These are phyloP conservation scores for Diadromus collaris DNA, from an alignment of 2,888 invertebrate genomes.

Conservation along the genomic window DNA sequence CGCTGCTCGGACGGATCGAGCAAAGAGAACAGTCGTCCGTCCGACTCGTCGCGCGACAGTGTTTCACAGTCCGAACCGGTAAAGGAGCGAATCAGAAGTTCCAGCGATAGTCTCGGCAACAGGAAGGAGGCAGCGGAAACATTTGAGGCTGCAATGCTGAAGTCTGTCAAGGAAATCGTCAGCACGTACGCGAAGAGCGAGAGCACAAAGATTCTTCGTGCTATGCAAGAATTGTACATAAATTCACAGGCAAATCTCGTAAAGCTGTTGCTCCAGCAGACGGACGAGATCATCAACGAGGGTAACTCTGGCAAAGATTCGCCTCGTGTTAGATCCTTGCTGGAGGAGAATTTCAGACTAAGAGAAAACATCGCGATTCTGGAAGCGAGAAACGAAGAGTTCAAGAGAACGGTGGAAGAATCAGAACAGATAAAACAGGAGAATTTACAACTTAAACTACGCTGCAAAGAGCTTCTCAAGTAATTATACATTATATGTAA, in stretches of 20 bases:
- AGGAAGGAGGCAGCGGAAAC: slow-evolving; percentile 66
- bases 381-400: slow-evolving; percentile 68
- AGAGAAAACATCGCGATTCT: slow-evolving; percentile 70
- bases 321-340: slow-evolving; percentile 53
- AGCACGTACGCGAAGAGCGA: slow-evolving; percentile 74
- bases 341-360: slow-evolving; percentile 70
- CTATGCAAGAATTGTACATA: slow-evolving; percentile 73
- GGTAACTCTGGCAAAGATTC: slow-evolving; percentile 63
- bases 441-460: slow-evolving; percentile 72
- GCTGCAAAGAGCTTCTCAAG: slow-evolving; percentile 68
- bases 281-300: slow-evolving; percentile 72
- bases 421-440: slow-evolving; percentile 72
- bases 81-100: slow-evolving; percentile 41
- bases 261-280: slow-evolving; percentile 71
- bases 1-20: slow-evolving; percentile 68
- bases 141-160: slow-evolving; percentile 71
- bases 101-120: slow-evolving; percentile 55
- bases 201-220: slow-evolving; percentile 71
- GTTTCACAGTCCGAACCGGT: slow-evolving; percentile 47
- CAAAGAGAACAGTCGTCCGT: slow-evolving; percentile 75
- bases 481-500: slow-evolving; percentile 16
- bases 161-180: slow-evolving; percentile 74
- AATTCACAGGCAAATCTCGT: slow-evolving; percentile 74
- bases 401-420: slow-evolving; percentile 71
- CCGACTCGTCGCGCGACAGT: slow-evolving; percentile 67